Conservation (phyloP, 2,888 invertebrate species). For the Acanthosepion lycidas region DNA sequence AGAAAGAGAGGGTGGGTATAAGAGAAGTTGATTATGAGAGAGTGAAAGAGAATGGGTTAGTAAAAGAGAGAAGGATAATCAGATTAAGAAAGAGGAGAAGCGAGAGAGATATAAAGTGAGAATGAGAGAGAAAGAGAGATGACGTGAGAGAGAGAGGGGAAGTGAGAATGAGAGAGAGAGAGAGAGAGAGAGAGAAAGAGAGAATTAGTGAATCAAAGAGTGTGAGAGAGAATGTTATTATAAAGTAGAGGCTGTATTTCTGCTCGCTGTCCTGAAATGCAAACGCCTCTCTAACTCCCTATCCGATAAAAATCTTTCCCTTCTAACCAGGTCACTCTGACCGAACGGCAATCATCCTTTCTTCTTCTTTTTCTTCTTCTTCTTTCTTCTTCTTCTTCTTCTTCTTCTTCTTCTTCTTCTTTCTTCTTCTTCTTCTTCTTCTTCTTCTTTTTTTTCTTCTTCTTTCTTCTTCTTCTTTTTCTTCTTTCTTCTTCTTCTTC, state of each 20-base stretch:
- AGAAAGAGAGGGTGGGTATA: not conserved
- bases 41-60: not conserved
- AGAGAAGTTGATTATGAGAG: no score
- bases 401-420: constrained; percentile 37
- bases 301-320: no score
- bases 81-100: no score
- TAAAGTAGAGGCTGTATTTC: no score
- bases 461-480: not conserved
- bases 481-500: not conserved
- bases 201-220: not conserved
- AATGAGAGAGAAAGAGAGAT: no score
- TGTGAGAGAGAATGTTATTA: not conserved
- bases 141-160: no score
- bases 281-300: no score
- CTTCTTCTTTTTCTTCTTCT: constrained; percentile 46
- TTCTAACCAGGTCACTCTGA: no score
- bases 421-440: not conserved
- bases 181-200: not conserved
- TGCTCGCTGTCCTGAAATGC: no score
- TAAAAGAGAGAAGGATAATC: not conserved
- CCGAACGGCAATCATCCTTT: not conserved
- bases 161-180: no score
- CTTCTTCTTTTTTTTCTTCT: not conserved
- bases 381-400: not conserved
- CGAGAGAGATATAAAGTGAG: no score